Base-by-base conservation (phyloP, 1,140 invertebrate genomes). In the Apis florea region DNA sequence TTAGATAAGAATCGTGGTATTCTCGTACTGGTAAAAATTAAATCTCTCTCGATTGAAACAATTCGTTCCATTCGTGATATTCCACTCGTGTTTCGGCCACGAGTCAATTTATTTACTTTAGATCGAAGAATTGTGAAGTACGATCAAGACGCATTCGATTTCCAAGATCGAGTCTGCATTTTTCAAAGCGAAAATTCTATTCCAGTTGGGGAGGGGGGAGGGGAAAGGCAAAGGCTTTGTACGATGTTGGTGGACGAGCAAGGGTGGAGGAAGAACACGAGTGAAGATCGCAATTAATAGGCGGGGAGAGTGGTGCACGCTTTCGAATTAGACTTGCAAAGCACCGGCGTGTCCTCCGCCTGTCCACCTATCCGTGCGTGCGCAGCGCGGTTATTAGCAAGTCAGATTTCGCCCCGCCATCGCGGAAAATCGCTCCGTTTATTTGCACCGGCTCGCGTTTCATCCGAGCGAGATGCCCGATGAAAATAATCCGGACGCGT, bases 281-380 rank as follows among this genome's bases (percentile, higher is more conserved):
- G 31, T 5, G 31, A 70, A 66, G 59, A 71, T 53, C 67, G 59
- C 67, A 78, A 82, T 77, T 82, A 66, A 79, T 83, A 24, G 79
- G 12, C 53, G 71, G 79, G 40, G 58, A 67, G 15, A 54, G 63
- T 80, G 77, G 70, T 83, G 79, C 63, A 51, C 59, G 68, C 56
- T 67, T 79, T 51, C 1, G n/a, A 67, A 83, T 83, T 81, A 81
- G 69, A 83, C 82, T 83, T 83, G 82, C 82, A 83, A 83, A 80
- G 47, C 54, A 21, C 21, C 47, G 67, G 61, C 61, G 54, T 73
- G 77, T 68, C 40, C 40, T 17, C 58, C 51, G 26, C n/a, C 31
- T 40, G 66, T 67, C 49, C 26, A 31, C 31, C 19, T n/a, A n/a
- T 0, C 24, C 61, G 79, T 81, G 79, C 79, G 71, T 75, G 72